These are phyloP conservation scores for Phalacrocorax pelagicus DNA, from an alignment of 2,113 vertebrate genomes.

Conservation along the genomic window DNA sequence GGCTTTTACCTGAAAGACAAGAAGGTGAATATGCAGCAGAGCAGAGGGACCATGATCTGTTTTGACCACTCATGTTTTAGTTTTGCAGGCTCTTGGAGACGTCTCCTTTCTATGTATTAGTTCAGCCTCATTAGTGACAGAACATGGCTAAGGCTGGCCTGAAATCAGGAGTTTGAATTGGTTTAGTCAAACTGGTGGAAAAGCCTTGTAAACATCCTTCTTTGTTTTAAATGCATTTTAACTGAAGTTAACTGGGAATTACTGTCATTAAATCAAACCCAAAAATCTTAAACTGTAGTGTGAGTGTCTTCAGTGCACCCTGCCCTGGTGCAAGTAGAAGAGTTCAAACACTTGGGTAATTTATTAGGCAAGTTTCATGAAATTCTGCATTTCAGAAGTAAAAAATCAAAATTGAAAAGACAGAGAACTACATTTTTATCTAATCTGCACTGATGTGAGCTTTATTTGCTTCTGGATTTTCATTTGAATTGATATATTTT, in stretches of 20 bases:
- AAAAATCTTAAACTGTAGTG: background rate
- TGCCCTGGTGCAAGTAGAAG: background rate
- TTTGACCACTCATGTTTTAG: background rate
- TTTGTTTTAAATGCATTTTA: background rate
- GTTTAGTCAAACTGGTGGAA: background rate
- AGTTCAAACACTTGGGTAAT: background rate
- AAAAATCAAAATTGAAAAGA: background rate
- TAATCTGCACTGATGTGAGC: background rate
- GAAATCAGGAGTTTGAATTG: background rate
- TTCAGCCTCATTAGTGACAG: background rate
- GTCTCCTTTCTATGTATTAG: background rate
- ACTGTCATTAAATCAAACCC: accelerated
- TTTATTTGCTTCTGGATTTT: background rate
- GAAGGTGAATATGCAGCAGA: background rate
- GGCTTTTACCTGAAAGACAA: background rate
- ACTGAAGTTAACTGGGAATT: background rate
- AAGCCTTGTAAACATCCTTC: background rate
- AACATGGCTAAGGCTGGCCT: background rate
- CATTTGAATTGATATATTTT: accelerated
- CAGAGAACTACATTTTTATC: background rate
- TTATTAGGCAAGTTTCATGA: background rate
- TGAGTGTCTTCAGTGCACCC: accelerated
- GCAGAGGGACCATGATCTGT: background rate
- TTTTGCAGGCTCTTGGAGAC: background rate
- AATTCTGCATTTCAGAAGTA: background rate